Evolutionary conservation across 1,140 invertebrate genomes (phyloP).

Genomic region (Chionoecetes opilio): DNA sequence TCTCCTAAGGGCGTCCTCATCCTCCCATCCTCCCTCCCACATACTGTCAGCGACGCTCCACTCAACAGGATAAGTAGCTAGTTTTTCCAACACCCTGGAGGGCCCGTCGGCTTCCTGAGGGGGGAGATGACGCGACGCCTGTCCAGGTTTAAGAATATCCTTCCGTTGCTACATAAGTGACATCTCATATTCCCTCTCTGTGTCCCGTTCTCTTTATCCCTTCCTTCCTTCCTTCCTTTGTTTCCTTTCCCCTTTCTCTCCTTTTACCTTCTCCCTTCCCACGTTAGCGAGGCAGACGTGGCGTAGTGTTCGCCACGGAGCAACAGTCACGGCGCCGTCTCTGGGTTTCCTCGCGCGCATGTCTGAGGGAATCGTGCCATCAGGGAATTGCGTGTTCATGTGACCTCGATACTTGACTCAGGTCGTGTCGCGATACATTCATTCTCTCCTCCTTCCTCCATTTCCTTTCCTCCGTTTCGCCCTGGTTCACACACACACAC

Average conservation of each 20-base stretch:
- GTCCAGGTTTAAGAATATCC: background rate
- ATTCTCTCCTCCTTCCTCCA: background rate
- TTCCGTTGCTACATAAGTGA: conserved; percentile 14
- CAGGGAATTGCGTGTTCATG: background rate
- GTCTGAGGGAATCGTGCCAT: background rate
- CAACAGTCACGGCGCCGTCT: background rate
- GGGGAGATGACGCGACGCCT: background rate
- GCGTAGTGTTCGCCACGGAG: background rate
- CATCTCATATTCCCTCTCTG: no score
- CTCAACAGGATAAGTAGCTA: background rate
- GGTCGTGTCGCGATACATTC: background rate
- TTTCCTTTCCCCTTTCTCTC: background rate
- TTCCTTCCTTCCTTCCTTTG: background rate
- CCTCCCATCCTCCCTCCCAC: background rate
- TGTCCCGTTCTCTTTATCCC: background rate
- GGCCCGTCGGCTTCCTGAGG: background rate
- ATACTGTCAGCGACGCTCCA: background rate
- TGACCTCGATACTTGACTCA: background rate
- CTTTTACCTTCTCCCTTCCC: background rate
- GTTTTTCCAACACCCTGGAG: background rate
- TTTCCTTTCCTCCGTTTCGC: no score
- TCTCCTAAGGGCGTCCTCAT: background rate
- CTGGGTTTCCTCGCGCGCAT: background rate
- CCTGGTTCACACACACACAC: no score
- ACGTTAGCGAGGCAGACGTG: background rate